Evolutionary conservation across 92 coral and sea anemone genomes (phyloP).

Genomic region (Micromussa lordhowensis): DNA sequence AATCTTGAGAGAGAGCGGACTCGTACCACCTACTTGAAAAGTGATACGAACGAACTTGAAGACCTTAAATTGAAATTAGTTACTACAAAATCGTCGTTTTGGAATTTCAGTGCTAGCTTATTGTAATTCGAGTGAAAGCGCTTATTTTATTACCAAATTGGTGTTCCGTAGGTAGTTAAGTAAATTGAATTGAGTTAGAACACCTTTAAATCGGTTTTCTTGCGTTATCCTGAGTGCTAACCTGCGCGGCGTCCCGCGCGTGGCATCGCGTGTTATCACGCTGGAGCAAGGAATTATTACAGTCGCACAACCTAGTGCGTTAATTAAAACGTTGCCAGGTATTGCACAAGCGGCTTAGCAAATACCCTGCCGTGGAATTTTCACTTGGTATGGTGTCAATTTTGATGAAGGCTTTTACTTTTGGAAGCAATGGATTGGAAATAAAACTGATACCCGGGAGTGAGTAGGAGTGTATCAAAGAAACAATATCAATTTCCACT

Average conservation of each 20-base stretch:
- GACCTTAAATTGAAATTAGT: neutral
- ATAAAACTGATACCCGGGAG: neutral
- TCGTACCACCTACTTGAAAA: too few species aligned
- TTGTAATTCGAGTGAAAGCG: neutral
- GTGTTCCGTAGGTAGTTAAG: neutral
- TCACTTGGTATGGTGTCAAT: too few species aligned
- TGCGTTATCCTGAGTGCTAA: too few species aligned
- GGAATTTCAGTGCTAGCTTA: neutral
- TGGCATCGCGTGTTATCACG: neutral
- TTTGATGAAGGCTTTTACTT: neutral
- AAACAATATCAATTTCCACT: neutral
- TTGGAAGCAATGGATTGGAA: neutral
- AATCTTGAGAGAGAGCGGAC: too few species aligned
- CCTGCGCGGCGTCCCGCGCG: neutral
- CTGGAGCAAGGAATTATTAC: neutral
- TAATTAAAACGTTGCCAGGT: neutral
- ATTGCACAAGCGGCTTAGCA: neutral
- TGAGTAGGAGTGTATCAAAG: neutral
- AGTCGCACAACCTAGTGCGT: neutral
- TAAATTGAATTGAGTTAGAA: too few species aligned
- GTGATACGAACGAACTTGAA: neutral
- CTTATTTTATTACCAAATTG: neutral
- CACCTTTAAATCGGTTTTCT: too few species aligned
- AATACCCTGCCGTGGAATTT: neutral
- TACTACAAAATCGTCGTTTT: neutral